Percentiles rank a stretch among this genome's conserved stretches.
phyloP scores from a whole-genome alignment of 2,113 vertebrate species.

The Vombatus ursinus region DNA sequence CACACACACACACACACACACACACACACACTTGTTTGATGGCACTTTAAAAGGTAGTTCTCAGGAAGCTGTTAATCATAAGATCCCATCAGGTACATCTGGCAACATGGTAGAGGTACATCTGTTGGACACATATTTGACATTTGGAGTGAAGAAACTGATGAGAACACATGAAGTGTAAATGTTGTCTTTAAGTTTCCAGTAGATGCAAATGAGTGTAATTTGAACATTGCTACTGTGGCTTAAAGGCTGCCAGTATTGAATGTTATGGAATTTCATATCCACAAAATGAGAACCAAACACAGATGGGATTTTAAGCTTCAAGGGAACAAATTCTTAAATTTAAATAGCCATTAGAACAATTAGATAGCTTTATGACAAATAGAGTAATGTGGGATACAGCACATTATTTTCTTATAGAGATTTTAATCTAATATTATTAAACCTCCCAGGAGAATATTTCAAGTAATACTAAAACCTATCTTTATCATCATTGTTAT shows the following conservation, averaged over 20 bases:
- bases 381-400: conserved; percentile 53
- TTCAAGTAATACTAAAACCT: conserved; percentile 45
- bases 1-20: not conserved
- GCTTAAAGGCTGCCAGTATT: conserved; percentile 51
- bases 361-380: conserved; percentile 71
- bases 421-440: conserved; percentile 72
- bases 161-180: not conserved
- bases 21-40: not conserved
- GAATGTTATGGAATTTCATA: conserved; percentile 62
- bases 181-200: conserved; percentile 8
- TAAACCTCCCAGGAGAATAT: conserved; percentile 57
- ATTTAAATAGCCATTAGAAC: conserved; percentile 77
- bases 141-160: not conserved
- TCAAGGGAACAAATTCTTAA: conserved; percentile 76
- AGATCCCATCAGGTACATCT: not conserved
- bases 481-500: conserved; percentile 34
- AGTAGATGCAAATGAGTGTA: conserved; percentile 45
- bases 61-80: not conserved
- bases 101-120: not conserved
- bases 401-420: conserved; percentile 65
- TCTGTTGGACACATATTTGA: not conserved
- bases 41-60: conserved; percentile 6
- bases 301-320: conserved; percentile 72
- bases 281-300: conserved; percentile 52
- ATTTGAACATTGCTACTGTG: conserved; percentile 54